Evolutionary conservation across 2,797 vertebrate species (phyloP), one percentile per base, ranked within the genome.

Genomic region (Pogoniulus pusillus): DNA sequence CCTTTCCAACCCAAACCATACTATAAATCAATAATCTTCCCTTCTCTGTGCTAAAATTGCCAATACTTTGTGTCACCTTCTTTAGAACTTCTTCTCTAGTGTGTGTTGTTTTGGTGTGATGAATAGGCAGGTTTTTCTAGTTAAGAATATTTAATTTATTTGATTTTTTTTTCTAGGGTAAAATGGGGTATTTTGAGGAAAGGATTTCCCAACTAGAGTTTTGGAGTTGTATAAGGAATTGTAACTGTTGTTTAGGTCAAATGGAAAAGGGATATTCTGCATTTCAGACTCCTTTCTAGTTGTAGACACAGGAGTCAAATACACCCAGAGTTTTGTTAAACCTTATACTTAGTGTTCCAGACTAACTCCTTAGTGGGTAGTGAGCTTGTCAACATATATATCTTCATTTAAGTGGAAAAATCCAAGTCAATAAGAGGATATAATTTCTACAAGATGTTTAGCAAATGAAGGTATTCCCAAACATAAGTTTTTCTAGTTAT

Each of bases 351-450:
- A 29, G 17, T 8, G 3, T 82, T 76, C 8, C 16, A 63, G 1
- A 39, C 15, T 8, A 41, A 47, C 18, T 51, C 18, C 30, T 71
- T 26, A 69, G 5, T 4, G 8, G 12, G 10, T 35, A 11, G 2
- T 14, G 23, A 82, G 5, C 13, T 7, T 27, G 23, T 24, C 30
- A 57, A n/a, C 24, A 11, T 41, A 3, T 7, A 2, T 57, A 1
- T 78, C 6, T 77, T 72, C 53, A 22, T 82, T 59, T 47, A 79
- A 81, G 30, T 53, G 14, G 12, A 37, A 65, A 74, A 72, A 2
- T 0, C 2, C 3, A n/a, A 66, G 15, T 57, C 7, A 43, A 0
- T 47, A 49, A 47, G 8, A 37, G 11, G 7, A 27, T 72, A 8
- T n/a, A 29, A 47, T 85, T 71, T 81, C 22, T 34, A 17, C 62